These are phyloP conservation scores for Lanius collurio DNA, from an alignment of 2,113 vertebrate genomes.

Conservation along the genomic window DNA sequence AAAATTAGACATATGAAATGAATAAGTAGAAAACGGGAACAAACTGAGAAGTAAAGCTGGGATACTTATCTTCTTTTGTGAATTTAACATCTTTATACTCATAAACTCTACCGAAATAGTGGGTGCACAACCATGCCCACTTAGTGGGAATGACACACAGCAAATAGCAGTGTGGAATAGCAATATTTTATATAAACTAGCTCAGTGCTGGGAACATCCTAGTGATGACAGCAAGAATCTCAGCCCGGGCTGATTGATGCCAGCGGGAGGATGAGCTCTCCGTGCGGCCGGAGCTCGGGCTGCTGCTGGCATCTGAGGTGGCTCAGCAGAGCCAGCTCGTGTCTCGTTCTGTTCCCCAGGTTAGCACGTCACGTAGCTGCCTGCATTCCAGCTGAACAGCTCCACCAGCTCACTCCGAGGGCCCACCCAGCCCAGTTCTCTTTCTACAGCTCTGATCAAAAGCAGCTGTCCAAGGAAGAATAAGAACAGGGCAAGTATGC, in stretches of 20 bases:
- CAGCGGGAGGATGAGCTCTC: background rate
- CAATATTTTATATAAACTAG: background rate
- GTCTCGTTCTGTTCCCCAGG: background rate
- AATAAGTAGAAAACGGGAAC: background rate
- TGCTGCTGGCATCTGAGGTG: background rate
- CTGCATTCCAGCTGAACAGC: background rate
- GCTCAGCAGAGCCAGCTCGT: background rate
- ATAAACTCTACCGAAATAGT: background rate
- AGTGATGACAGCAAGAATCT: conserved; percentile 15
- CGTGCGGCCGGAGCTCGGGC: background rate
- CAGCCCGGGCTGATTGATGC: background rate
- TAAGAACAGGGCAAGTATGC: background rate
- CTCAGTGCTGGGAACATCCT: background rate
- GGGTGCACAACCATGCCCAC: background rate
- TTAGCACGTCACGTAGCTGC: background rate
- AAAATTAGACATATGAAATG: background rate
- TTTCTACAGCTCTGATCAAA: background rate
- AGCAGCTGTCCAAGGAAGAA: conserved; percentile 20
- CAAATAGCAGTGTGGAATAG: background rate
- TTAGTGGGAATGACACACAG: background rate
- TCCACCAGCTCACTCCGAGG: background rate
- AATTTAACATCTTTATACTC: background rate
- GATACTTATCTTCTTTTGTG: background rate
- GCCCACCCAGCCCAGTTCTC: background rate
- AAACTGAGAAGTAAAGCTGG: background rate